phyloP scores from a whole-genome alignment of 2,113 vertebrate species.

The Marmota flaviventris region DNA sequence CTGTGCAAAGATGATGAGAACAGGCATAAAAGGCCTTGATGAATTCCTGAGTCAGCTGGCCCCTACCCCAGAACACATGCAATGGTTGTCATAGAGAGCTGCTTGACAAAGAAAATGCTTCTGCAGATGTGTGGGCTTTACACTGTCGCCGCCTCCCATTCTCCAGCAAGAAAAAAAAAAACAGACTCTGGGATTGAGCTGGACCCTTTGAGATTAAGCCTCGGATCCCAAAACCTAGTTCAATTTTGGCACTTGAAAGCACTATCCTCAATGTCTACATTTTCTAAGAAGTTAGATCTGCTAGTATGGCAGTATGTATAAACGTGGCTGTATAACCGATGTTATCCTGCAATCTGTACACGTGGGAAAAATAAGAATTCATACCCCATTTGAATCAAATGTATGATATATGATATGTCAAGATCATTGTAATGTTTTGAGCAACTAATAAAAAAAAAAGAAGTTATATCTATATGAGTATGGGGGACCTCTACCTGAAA shows the following conservation, averaged over 20 bases:
- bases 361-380: no score
- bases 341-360: no score
- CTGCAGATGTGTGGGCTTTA: constrained; percentile 66
- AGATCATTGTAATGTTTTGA: no score
- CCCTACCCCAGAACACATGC: constrained; percentile 52
- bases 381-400: no score
- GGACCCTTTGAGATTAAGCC: not conserved
- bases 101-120: constrained; percentile 40
- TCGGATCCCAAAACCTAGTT: not conserved
- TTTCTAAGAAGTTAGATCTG: not conserved
- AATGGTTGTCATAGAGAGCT: constrained; percentile 66
- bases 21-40: constrained; percentile 72
- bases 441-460: not conserved
- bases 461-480: not conserved
- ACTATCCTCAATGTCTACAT: not conserved
- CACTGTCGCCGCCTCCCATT: not conserved
- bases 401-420: no score
- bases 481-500: not conserved
- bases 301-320: no score
- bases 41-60: constrained; percentile 72
- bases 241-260: not conserved
- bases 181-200: not conserved
- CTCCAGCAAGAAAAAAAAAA: not conserved
- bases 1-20: constrained; percentile 64
- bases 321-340: no score